A percentile compares a stretch with the other conserved stretches of the same genome.
These are phyloP conservation scores for Diachasma alloeum DNA, from an alignment of 1,140 invertebrate species.

Conservation along the genomic window DNA sequence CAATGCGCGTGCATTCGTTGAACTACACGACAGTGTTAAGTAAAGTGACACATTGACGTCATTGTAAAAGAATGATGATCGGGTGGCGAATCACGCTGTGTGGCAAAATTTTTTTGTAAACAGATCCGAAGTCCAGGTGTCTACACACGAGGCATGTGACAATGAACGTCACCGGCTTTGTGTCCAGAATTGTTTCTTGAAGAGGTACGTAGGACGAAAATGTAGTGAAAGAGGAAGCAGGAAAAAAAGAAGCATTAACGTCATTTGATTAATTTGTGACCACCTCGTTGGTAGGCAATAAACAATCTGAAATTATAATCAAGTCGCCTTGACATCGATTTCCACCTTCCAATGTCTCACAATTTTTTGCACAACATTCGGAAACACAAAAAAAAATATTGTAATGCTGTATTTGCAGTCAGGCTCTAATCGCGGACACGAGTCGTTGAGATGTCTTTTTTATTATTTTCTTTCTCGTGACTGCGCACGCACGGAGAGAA, in stretches of 20 bases:
- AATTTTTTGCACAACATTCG: no score
- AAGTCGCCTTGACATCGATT: constrained; percentile 24
- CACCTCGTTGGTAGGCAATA: not conserved
- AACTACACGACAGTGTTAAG: not conserved
- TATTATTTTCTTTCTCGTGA: no score
- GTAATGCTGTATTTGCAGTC: no score
- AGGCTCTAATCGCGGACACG: no score
- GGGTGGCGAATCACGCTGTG: no score
- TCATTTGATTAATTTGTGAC: constrained; percentile 6
- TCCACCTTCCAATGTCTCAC: not conserved
- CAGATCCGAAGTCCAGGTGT: not conserved
- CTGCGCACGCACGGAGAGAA: no score
- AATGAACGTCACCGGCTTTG: not conserved
- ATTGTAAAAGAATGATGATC: not conserved
- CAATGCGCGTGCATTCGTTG: no score
- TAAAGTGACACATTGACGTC: not conserved
- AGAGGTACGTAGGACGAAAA: no score
- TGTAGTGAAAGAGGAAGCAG: not conserved
- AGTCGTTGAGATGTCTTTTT: not conserved
- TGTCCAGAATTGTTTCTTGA: not conserved
- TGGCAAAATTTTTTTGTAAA: not conserved
- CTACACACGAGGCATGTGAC: not conserved
- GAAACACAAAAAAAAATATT: no score
- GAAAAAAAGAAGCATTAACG: not conserved
- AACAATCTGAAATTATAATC: constrained; percentile 17